Conservation (phyloP, 2,797 vertebrate species). For the Mastacembelus armatus region DNA sequence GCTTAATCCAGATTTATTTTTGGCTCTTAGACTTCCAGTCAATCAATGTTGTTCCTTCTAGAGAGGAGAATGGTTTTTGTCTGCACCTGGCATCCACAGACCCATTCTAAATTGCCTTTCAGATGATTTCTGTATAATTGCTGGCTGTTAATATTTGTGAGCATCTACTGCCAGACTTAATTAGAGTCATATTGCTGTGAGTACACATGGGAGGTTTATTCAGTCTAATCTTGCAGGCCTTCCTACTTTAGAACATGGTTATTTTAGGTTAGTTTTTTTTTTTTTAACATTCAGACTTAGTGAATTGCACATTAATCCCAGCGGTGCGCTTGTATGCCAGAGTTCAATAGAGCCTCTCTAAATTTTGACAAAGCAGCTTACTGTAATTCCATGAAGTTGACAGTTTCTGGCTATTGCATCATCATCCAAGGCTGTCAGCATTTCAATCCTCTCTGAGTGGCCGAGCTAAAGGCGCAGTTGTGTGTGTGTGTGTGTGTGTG, state of each 20-base stretch:
- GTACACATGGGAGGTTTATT: conserved; percentile 49
- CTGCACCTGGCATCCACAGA: conserved; percentile 63
- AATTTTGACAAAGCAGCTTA: conserved; percentile 81
- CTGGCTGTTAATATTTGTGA: conserved; percentile 67
- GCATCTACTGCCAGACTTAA: conserved; percentile 65
- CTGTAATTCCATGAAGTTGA: conserved; percentile 78
- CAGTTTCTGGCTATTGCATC: conserved; percentile 82
- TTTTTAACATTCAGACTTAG: conserved; percentile 51
- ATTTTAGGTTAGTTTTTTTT: conserved; percentile 52
- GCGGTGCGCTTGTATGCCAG: conserved; percentile 43
- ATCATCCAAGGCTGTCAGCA: conserved; percentile 72
- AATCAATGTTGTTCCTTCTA: conserved; percentile 58
- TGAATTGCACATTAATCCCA: conserved; percentile 69
- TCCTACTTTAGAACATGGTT: conserved; percentile 44
- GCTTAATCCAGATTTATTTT: conserved; percentile 75
- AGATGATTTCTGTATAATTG: conserved; percentile 63
- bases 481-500: not conserved
- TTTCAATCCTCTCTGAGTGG: conserved; percentile 58
- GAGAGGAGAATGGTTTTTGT: conserved; percentile 52
- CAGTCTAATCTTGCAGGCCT: conserved; percentile 40
- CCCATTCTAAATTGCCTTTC: conserved; percentile 57
- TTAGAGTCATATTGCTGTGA: conserved; percentile 65
- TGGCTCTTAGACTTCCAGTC: conserved; percentile 55
- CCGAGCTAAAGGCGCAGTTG: conserved; percentile 39
- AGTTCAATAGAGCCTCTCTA: conserved; percentile 71